Evolutionary conservation across 2,888 invertebrate genomes (phyloP), one percentile per base, ranked within the genome.

Genomic region (Cepaea hortensis): DNA sequence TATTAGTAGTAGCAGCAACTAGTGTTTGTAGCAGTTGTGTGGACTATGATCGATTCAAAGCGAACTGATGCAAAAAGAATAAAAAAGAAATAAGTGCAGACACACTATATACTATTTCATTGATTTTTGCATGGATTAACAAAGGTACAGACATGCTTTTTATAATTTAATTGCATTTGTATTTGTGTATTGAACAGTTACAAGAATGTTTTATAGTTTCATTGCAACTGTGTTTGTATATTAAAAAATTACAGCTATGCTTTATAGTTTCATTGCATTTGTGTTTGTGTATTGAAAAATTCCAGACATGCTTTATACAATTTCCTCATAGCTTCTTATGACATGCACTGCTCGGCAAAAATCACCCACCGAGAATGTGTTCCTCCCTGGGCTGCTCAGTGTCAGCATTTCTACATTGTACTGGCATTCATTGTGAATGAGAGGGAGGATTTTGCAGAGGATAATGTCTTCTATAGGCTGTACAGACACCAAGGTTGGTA

Each of bases 311-410:
- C 15, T 20, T 81, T n/a, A 48, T 68, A 1, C 15, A 62, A 68
- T 35, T 65, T 68, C 15, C 3, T 46, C 11, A 20, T 55, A 82
- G 82, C 82, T 70, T 35, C 72, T 15, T 82, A 72, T 82, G 82
- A 82, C n/a, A 50, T 82, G 50, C 70, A 55, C 18, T 82, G 82
- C 23, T 72, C 82, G 72, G 70, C 82, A 68, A 82, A 55, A 73
- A 23, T 82, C 23, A 23, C 72, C 18, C 11, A 82, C 3, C 48
- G 48, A 72, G 72, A 82, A n/a, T 18, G 5, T 70, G 50, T 82
- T 7, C 82, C 70, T 50, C 20, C 70, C 4, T 82, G 82, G 82
- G 73, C 61, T 55, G 20, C 82, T 7, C 11, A 20, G 48, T 82
- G 82, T 23, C 50, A 82, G n/a, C 48, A 50, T 18, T 82, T 82